Conservation (phyloP, 2,888 invertebrate genomes). For the Adela reaumurella region DNA sequence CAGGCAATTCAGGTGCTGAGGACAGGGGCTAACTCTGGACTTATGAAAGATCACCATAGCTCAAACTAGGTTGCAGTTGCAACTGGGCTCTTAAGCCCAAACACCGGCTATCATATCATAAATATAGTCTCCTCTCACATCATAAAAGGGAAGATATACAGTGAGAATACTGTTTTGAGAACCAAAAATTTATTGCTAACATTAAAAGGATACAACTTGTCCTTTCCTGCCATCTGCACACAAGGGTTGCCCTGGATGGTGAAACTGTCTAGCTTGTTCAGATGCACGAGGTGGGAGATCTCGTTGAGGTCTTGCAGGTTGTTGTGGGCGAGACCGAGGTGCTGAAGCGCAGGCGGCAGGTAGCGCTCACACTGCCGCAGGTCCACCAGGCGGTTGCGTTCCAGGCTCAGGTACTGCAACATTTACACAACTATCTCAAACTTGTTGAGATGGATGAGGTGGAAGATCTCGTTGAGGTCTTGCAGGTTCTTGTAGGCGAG, state of each 20-base stretch:
- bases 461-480: slow-evolving; percentile 83
- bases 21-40: too few species aligned
- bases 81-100: too few species aligned
- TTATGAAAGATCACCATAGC: too few species aligned
- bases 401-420: slow-evolving; percentile 75
- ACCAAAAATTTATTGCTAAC: too few species aligned
- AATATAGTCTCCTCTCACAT: too few species aligned
- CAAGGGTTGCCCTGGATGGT: slow-evolving; percentile 87
- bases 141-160: too few species aligned
- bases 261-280: slow-evolving; percentile 73
- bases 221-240: slow-evolving; percentile 69
- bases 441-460: slow-evolving; percentile 73
- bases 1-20: too few species aligned
- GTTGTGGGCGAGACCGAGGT: slow-evolving; percentile 78
- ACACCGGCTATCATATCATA: too few species aligned
- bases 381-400: slow-evolving; percentile 81
- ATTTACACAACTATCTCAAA: too few species aligned
- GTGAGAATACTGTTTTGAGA: too few species aligned
- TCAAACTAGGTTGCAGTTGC: too few species aligned
- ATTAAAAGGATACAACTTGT: slow-evolving; percentile 74
- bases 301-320: slow-evolving; percentile 82
- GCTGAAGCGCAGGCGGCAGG: slow-evolving; percentile 70
- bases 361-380: slow-evolving; percentile 79
- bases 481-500: slow-evolving; percentile 78
- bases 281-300: slow-evolving; percentile 74